phyloP scores from a whole-genome alignment of 2,797 vertebrate genomes.

The Acrocephalus scirpaceus region DNA sequence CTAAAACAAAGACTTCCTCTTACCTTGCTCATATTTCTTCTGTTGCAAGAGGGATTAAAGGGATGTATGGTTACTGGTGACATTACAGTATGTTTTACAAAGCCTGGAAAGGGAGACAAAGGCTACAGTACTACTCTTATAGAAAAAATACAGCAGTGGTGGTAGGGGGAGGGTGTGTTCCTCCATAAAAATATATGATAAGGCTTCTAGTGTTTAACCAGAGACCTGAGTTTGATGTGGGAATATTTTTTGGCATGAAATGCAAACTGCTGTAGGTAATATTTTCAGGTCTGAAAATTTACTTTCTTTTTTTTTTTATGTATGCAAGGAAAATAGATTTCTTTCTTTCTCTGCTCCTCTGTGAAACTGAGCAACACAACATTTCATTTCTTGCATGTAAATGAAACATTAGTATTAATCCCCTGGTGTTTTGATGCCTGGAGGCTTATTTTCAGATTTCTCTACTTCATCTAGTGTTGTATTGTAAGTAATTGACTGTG shows the following conservation, averaged over 20 bases:
- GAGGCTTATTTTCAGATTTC: slow-evolving; percentile 70
- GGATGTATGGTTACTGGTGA: background rate
- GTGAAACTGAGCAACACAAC: slow-evolving; percentile 17
- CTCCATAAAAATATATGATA: background rate
- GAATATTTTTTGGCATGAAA: background rate
- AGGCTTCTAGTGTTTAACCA: background rate
- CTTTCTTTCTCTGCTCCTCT: background rate
- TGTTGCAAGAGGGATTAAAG: background rate
- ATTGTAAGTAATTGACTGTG: slow-evolving; percentile 72
- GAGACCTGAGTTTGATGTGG: background rate
- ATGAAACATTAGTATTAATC: slow-evolving; percentile 72
- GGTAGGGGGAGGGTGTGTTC: fast-evolving
- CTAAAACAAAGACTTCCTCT: background rate
- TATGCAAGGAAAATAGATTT: slow-evolving; percentile 9
- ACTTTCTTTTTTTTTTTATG: background rate
- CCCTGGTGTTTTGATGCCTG: slow-evolving; percentile 52
- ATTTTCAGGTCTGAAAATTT: background rate
- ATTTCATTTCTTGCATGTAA: slow-evolving; percentile 69
- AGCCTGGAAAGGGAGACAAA: background rate
- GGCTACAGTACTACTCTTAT: background rate
- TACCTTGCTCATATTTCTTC: background rate
- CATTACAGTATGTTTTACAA: background rate
- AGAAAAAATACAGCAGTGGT: background rate
- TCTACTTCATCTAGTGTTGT: slow-evolving; percentile 65
- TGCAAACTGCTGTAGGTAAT: background rate